A percentile compares a stretch with the other conserved stretches of the same genome.
phyloP scores from a whole-genome alignment of 2,113 vertebrate genomes.

The Leuciscus idus region DNA sequence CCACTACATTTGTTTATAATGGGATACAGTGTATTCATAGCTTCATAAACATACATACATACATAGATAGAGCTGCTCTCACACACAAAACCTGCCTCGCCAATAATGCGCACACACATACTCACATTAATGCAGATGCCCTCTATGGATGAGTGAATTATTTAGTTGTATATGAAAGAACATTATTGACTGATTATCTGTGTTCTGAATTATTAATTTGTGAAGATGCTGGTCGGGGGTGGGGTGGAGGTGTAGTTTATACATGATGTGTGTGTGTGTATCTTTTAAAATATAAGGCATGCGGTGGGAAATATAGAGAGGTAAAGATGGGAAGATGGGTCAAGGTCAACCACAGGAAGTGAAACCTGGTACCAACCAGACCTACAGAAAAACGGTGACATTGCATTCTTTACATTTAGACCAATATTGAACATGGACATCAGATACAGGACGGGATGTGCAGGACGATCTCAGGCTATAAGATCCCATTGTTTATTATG shows the following conservation, averaged over 20 bases:
- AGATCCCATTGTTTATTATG: neutral
- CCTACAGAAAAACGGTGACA: conserved; percentile 2
- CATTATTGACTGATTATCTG: conserved; percentile 88
- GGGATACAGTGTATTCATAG: neutral
- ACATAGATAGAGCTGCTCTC: neutral
- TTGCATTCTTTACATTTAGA: conserved; percentile 40
- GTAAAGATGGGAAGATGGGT: conserved; percentile 7
- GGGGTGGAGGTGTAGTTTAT: conserved; percentile 3
- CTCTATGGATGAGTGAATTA: conserved; percentile 88
- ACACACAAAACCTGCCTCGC: conserved; percentile 5
- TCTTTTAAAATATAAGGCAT: conserved; percentile 23
- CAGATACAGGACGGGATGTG: conserved; percentile 33
- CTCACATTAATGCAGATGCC: conserved; percentile 11
- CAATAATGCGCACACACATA: conserved; percentile 59
- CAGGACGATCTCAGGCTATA: conserved; percentile 26
- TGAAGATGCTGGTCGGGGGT: conserved; percentile 74
- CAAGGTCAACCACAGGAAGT: conserved; percentile 36
- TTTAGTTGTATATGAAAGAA: conserved; percentile 88
- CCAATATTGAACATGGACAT: conserved; percentile 36
- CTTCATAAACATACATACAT: conserved; percentile 50
- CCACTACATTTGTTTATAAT: neutral
- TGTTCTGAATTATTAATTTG: conserved; percentile 91
- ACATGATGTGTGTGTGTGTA: conserved; percentile 17
- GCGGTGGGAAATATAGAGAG: conserved; percentile 11
- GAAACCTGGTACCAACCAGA: conserved; percentile 40